phyloP scores from a whole-genome alignment of 2,888 invertebrate species.

The Platycheirus albimanus region DNA sequence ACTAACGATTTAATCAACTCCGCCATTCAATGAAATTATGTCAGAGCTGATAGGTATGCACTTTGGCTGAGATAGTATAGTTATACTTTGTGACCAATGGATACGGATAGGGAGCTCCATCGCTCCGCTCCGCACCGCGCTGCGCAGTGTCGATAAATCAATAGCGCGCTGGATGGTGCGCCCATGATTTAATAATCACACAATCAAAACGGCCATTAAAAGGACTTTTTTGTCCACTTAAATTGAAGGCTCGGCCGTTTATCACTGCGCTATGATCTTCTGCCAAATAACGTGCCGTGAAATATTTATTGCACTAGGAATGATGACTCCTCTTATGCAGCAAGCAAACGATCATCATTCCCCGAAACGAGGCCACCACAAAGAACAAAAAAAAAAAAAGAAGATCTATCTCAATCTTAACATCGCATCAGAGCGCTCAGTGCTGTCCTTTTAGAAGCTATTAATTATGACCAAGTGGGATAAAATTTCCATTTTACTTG shows the following conservation, averaged over 20 bases:
- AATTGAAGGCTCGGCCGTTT: conserved; percentile 36
- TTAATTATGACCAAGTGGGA: conserved; percentile 53
- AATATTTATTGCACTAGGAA: conserved; percentile 51
- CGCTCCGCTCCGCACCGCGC: too few relatives aligned
- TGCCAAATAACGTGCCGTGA: conserved; percentile 49
- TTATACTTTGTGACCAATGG: conserved; percentile 18
- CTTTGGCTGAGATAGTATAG: not conserved
- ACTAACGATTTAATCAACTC: conserved; percentile 71
- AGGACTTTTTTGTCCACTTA: conserved; percentile 64
- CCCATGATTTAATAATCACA: conserved; percentile 68
- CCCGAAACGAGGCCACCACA: conserved; percentile 54
- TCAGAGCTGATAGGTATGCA: conserved; percentile 50
- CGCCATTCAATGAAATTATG: conserved; percentile 68
- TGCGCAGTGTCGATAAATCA: conserved; percentile 53
- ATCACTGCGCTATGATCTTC: conserved; percentile 50
- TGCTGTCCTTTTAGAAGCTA: conserved; percentile 60
- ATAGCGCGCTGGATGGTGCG: conserved; percentile 24
- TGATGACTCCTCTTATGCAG: not conserved
- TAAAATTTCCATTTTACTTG: conserved; percentile 22
- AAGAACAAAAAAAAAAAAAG: not conserved
- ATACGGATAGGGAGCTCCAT: conserved; percentile 20
- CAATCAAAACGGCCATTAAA: conserved; percentile 65
- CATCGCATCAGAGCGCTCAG: conserved; percentile 50
- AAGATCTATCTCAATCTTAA: conserved; percentile 51
- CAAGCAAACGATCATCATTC: conserved; percentile 34